Base-by-base conservation (phyloP, 2,797 vertebrate genomes). In the Siniperca scherzeri region DNA sequence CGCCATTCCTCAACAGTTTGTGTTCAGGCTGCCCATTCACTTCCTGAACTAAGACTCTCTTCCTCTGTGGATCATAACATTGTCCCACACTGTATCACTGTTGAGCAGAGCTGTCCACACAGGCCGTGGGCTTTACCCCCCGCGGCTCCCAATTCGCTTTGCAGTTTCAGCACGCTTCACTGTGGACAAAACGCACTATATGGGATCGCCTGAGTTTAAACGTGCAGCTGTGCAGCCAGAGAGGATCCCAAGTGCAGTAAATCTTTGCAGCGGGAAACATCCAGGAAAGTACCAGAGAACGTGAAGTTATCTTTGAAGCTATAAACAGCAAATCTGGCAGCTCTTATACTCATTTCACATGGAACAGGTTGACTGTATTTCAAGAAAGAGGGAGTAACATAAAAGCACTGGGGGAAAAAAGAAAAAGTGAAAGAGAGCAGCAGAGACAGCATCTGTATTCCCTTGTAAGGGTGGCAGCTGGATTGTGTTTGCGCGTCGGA, bases 401-500 rank as follows among this genome's bases (percentile, higher is more conserved):
- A 19, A 88, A 89, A 77, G 70, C 36, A 76, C 38, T 4, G 21
- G 16, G 55, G 19, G 6, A 72, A 56, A 27, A 55, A 44, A 53
- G 1, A 2, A 38, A 22, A 59, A 33, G 53, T 48, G 61, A 74
- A 46, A n/a, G 25, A 76, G 44, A 74, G 81, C 70, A 73, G 73
- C 42, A 57, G 76, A 78, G 83, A 30, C 38, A 1, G 82, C 67
- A 82, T 73, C 44, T 85, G 66, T 62, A 38, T 71, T 48, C 53
- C 62, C 36, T 44, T 17, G 71, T 50, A 44, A 64, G 59, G 77
- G 55, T 62, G 77, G 87, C 93, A 94, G 92, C 93, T 94, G 94
- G 92, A 71, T 75, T 19, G 83, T 44, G 90, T 94, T 94, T 92
- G 70, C 19, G 69, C 60, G 91, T 93, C 90, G 57, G 21, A 82